Evolutionary conservation across 2,888 invertebrate genomes (phyloP), one percentile per base, ranked within the genome.

Genomic region (Amphipoea lucens): DNA sequence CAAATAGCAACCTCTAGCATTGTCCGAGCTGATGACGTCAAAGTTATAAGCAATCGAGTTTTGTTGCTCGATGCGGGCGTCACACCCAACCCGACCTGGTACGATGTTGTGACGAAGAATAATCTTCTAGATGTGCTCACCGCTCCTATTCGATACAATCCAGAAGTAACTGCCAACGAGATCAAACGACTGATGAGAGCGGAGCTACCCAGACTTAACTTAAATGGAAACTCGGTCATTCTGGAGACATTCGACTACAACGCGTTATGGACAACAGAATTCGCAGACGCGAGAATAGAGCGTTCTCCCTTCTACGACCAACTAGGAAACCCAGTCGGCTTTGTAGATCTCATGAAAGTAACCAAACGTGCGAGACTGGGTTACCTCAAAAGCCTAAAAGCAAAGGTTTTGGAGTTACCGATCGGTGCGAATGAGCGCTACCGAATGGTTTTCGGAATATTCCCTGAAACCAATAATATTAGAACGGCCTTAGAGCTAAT

Each of bases 151-250:
- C 83, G 76, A 54, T n/a, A 78, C 6, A 78, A 89, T 40, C 86
- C 89, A 4, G 42, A 6, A 0, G 70, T 40, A 12, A 87, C 85
- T 12, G 76, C 76, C 0, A 79, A 76, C n/a, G 67, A 79, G 29
- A 81, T 90, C 40, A 86, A 76, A 54, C 78, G 67, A 36, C n/a
- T 87, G 1, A 74, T 71, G 29, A 54, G 20, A 14, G 76, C 73
- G 0, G 36, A 70, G 17, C 42, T 79, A 3, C 54, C 63, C 17
- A 74, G 2, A 9, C 14, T 84, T 0, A 81, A 89, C 48, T 76
- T 89, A 4, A 76, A 78, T 4, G 89, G 89, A 7, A 89, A 88
- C 60, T 88, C 89, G 2, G 70, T 90, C 0, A 68, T 90, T 45
- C 51, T 90, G 23, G 87, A 89, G 5, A 77, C 81, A 17, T n/a